Percentiles rank a stretch among this genome's conserved stretches.
Conservation (phyloP, 2,113 vertebrate species). For the Macrotis lagotis region DNA sequence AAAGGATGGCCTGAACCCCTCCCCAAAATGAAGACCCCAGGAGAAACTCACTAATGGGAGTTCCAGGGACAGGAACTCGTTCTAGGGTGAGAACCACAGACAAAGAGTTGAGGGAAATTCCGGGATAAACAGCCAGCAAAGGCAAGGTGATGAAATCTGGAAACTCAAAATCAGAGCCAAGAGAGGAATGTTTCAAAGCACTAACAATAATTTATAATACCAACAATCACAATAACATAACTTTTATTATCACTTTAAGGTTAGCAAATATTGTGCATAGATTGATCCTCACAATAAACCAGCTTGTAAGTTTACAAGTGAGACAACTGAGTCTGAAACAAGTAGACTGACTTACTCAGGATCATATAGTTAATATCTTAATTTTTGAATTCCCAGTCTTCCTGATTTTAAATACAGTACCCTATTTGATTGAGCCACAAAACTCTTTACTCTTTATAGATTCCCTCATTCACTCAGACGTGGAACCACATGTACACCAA, state of each 20-base stretch:
- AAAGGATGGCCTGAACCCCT: not conserved
- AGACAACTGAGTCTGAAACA: not conserved
- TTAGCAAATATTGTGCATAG: too few species aligned
- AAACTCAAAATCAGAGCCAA: not conserved
- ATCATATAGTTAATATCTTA: not conserved
- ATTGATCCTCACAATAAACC: not conserved
- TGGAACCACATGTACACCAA: not conserved
- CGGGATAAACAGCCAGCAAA: not conserved
- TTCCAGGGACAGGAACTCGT: not conserved
- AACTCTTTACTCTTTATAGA: not conserved
- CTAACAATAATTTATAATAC: not conserved
- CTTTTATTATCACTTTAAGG: not conserved
- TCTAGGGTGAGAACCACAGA: not conserved
- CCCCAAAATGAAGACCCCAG: not conserved
- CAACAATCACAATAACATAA: not conserved
- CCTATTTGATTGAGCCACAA: not conserved
- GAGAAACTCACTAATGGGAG: not conserved
- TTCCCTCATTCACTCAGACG: not conserved
- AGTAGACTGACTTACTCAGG: not conserved
- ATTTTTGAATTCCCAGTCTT: not conserved
- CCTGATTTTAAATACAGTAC: not conserved
- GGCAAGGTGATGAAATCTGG: not conserved
- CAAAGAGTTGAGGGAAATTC: too few species aligned
- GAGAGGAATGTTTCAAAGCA: not conserved
- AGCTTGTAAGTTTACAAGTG: not conserved